These are phyloP conservation scores for Eulemur coronatus DNA, from an alignment of 2,797 vertebrate genomes.

Conservation along the genomic window DNA sequence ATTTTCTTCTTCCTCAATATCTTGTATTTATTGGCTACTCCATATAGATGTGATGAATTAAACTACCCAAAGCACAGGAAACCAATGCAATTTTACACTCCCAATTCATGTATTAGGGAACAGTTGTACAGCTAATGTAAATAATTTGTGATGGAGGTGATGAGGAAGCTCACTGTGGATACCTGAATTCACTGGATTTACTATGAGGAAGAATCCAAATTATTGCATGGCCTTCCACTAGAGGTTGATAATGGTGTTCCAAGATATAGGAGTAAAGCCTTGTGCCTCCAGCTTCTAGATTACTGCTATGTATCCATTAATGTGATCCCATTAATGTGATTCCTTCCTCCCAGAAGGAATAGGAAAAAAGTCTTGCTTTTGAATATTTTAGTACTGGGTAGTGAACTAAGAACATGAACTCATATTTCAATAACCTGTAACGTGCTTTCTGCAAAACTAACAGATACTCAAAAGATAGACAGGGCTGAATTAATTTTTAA, in stretches of 20 bases:
- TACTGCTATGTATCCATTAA: not conserved
- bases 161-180: not conserved
- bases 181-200: not conserved
- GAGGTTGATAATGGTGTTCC: not conserved
- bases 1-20: not conserved
- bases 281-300: not conserved
- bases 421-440: not conserved
- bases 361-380: not conserved
- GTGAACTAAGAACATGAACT: not conserved
- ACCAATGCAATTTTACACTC: not conserved
- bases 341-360: not conserved
- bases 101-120: not conserved
- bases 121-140: not conserved
- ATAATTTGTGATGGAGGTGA: not conserved
- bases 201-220: not conserved
- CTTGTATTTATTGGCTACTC: not conserved
- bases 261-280: not conserved
- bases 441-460: conserved; percentile 7
- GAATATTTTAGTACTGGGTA: not conserved
- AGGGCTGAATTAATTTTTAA: conserved; percentile 3
- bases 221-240: not conserved
- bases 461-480: not conserved
- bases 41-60: not conserved
- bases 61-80: not conserved
- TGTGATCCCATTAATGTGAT: not conserved